A percentile compares a stretch with the other conserved stretches of the same genome.
Evolutionary conservation across 2,113 vertebrate species (phyloP).

Genomic region (Phycodurus eques): DNA sequence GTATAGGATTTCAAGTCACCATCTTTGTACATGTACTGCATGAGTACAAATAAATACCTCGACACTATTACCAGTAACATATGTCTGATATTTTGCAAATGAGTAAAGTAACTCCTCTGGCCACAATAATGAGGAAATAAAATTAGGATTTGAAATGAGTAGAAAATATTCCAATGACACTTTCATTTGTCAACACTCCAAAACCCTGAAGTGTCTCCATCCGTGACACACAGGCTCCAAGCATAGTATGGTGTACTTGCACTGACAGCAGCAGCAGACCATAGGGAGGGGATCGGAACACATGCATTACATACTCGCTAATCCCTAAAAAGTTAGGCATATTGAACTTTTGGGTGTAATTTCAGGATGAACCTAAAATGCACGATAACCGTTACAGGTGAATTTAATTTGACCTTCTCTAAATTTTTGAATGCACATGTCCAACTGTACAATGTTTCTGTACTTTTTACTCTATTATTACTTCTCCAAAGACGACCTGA

Average conservation of each 20-base stretch:
- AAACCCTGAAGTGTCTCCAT: constrained; percentile 18
- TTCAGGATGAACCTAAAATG: background rate
- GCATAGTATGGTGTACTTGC: constrained; percentile 10
- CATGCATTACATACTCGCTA: constrained; percentile 26
- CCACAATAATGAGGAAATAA: too few species aligned
- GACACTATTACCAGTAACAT: too few species aligned
- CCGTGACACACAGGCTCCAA: constrained; percentile 19
- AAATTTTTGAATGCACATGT: background rate
- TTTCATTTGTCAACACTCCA: background rate
- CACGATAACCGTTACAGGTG: background rate
- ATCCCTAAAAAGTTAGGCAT: background rate
- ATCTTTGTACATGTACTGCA: too few species aligned
- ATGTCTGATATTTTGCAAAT: too few species aligned
- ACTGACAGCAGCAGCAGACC: background rate
- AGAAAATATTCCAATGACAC: background rate
- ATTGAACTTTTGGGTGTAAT: background rate
- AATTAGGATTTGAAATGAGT: too few species aligned
- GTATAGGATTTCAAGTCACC: too few species aligned
- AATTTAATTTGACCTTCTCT: background rate
- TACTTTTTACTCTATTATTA: background rate
- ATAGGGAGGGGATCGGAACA: constrained; percentile 15
- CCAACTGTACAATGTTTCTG: background rate
- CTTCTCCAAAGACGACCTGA: background rate
- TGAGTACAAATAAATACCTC: too few species aligned
- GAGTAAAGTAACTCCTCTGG: too few species aligned